These are phyloP conservation scores for Prenolepis imparis DNA, from an alignment of 2,888 invertebrate genomes.

Conservation along the genomic window DNA sequence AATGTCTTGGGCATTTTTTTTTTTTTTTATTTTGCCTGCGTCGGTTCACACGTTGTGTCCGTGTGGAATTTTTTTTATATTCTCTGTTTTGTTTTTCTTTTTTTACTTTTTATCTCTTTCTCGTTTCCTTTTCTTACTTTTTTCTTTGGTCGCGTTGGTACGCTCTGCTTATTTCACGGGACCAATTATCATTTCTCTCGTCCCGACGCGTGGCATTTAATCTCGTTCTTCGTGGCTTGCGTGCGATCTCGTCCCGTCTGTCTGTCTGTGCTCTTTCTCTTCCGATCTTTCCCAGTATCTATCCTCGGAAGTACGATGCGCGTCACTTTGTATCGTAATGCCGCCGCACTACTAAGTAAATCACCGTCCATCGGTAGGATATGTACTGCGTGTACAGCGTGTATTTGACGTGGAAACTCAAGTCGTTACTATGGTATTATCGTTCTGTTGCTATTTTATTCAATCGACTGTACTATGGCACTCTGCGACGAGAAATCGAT, in stretches of 20 bases:
- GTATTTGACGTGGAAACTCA: conserved; percentile 27
- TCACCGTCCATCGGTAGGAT: conserved; percentile 44
- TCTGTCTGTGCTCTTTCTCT: conserved; percentile 33
- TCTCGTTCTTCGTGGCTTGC: conserved; percentile 70
- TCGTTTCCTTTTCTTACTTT: conserved; percentile 39
- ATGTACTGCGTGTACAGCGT: conserved; percentile 43
- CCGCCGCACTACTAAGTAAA: conserved; percentile 63
- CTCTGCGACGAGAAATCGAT: conserved; percentile 33
- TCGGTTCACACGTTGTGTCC: conserved; percentile 41
- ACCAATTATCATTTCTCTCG: conserved; percentile 77
- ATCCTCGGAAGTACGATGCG: conserved; percentile 73
- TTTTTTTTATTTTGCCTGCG: conserved; percentile 35
- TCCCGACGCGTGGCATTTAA: conserved; percentile 48
- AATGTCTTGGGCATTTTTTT: conserved; percentile 31
- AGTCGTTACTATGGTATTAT: conserved; percentile 25
- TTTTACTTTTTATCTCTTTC: conserved; percentile 56
- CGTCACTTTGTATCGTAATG: conserved; percentile 74
- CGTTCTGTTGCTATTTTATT: conserved; percentile 29
- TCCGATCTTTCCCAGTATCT: conserved; percentile 60
- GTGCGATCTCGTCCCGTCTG: conserved; percentile 62
- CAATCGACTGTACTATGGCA: conserved; percentile 28
- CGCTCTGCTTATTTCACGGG: conserved; percentile 75
- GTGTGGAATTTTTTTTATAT: conserved; percentile 40
- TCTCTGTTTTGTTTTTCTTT: conserved; percentile 56
- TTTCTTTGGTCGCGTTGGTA: conserved; percentile 67